phyloP scores from a whole-genome alignment of 92 coral and sea anemone genomes.

The Zoanthus sansibaricus region DNA sequence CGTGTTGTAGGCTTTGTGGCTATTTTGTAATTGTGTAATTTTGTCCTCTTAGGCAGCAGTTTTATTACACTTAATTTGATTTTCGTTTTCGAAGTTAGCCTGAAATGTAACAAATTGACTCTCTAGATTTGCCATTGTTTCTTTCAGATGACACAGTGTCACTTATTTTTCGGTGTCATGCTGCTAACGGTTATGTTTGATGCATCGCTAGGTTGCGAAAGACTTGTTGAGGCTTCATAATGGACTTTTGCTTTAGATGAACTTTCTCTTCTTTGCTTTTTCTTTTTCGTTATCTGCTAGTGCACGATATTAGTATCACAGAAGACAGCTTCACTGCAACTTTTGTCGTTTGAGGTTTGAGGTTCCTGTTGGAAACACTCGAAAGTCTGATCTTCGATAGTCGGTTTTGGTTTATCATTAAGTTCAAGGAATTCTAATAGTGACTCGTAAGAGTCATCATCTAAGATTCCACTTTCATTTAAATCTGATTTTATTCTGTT shows the following conservation, averaged over 20 bases:
- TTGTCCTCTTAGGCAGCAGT: background rate
- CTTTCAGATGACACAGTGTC: background rate
- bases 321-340: no score
- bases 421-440: background rate
- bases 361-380: no score
- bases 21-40: slow-evolving; percentile 1
- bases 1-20: background rate
- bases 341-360: no score
- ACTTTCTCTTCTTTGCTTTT: no score
- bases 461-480: slow-evolving; percentile 1
- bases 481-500: background rate
- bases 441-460: background rate
- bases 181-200: background rate
- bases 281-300: no score
- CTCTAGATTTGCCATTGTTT: background rate
- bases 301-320: no score
- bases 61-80: background rate
- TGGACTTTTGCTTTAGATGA: background rate
- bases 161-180: slow-evolving; percentile 10
- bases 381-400: background rate
- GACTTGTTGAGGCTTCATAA: background rate
- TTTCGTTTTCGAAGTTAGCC: slow-evolving; percentile 13
- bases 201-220: no score
- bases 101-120: background rate
- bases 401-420: background rate